Base-by-base conservation (phyloP, 2,797 vertebrate species). In the Sebastes nivosus region DNA sequence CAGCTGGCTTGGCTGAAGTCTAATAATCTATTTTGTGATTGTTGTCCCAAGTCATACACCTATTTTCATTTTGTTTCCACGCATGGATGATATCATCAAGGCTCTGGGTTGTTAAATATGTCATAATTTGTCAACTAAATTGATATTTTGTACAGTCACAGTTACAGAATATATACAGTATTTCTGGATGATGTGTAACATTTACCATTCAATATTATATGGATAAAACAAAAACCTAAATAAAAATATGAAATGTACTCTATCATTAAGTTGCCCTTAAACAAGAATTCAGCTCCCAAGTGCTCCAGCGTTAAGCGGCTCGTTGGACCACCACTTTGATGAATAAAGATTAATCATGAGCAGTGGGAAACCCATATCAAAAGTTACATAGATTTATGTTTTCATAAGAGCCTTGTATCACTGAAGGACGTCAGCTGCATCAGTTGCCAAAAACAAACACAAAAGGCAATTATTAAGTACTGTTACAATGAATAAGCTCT, bases 21-120 rank as follows among this genome's bases (percentile, higher is more conserved):
- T 75, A 8, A 64, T 75, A 36, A 68, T 71, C 34, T 6, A 30
- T 73, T 64, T 65, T 75, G 16, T 52, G 55, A 77, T 58, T 55
- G 38, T 69, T 71, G 10, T 60, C 38, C 36, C 27, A 34, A 36
- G 38, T 54, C 25, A 50, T 22, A 24, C 38, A 36, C 27, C 24
- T 36, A 29, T 65, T 52, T 69, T 36, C 27, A 6, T 59, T 71
- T 71, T 20, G 57, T 64, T 12, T 34, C 7, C 29, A 59, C 18
- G 34, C 22, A 34, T 69, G 22, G 36, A 61, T 80, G 72, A 67
- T 38, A 55, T 63, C 16, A 24, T 79, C 8, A 14, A 20, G 20
- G 8, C 11, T 72, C 25, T 10, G 7, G 58, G 34, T 46, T 36
- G n/a, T 65, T 72, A 64, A 34, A 73, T 65, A 66, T 65, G 18